Evolutionary conservation across 2,113 vertebrate species (phyloP).

Genomic region (Nematolebias whitei): DNA sequence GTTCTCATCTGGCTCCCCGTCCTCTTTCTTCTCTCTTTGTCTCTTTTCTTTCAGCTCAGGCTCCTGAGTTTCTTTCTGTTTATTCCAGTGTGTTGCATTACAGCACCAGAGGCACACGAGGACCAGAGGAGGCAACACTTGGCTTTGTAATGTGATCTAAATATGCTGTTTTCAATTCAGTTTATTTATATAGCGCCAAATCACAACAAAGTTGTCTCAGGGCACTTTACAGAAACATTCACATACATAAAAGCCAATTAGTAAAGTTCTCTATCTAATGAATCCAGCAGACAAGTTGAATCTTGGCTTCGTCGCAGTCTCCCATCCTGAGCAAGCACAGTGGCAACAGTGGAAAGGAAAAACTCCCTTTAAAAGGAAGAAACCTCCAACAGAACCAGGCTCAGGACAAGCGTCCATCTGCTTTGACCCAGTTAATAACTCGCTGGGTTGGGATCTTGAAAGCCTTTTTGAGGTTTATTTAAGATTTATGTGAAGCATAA

Average conservation of each 20-base stretch:
- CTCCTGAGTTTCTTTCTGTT: slow-evolving; percentile 69
- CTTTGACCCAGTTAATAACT: slow-evolving; percentile 46
- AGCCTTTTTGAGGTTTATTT: slow-evolving; percentile 32
- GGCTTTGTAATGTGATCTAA: slow-evolving; percentile 63
- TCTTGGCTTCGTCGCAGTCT: too few relatives aligned
- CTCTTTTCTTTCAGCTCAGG: slow-evolving; percentile 40
- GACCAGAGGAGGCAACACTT: slow-evolving; percentile 65
- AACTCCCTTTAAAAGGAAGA: too few relatives aligned
- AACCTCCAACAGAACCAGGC: too few relatives aligned
- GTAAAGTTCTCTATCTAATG: too few relatives aligned
- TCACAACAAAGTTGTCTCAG: too few relatives aligned
- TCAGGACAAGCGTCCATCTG: too few relatives aligned
- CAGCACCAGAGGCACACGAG: slow-evolving; percentile 71
- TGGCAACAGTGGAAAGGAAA: too few relatives aligned
- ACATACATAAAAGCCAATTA: too few relatives aligned
- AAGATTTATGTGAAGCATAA: slow-evolving; percentile 32
- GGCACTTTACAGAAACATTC: too few relatives aligned
- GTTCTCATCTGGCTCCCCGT: slow-evolving; percentile 55
- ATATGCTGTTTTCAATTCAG: slow-evolving; percentile 60
- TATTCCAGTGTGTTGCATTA: slow-evolving; percentile 71
- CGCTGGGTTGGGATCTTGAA: slow-evolving; percentile 20
- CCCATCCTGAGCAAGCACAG: too few relatives aligned
- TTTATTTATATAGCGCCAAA: too few relatives aligned
- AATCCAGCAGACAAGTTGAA: too few relatives aligned
- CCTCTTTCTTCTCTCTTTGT: background rate